Percentiles rank a stretch among this genome's conserved stretches.
Evolutionary conservation across 1,140 invertebrate species (phyloP).

Genomic region (Drosophila suzukii): DNA sequence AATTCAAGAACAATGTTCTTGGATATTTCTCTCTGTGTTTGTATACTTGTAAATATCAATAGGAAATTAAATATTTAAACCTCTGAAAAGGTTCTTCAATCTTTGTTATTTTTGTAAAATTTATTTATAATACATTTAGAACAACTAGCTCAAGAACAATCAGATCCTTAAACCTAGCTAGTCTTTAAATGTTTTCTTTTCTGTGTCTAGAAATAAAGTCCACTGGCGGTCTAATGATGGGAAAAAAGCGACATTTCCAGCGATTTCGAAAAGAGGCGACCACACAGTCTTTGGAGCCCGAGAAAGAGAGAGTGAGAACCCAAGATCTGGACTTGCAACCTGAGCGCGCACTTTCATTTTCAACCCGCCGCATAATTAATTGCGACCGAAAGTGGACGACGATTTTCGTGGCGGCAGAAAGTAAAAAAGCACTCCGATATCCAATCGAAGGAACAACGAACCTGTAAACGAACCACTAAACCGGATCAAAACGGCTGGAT

Average conservation of each 20-base stretch:
- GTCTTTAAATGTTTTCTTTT: neutral
- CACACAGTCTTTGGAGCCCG: constrained; percentile 24
- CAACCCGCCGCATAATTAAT: constrained; percentile 79
- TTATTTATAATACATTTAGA: neutral
- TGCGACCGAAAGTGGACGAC: constrained; percentile 81
- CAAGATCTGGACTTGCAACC: constrained; percentile 39
- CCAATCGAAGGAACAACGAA: constrained; percentile 69
- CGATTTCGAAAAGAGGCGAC: constrained; percentile 1
- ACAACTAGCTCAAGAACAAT: too few relatives aligned
- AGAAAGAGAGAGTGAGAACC: constrained; percentile 48
- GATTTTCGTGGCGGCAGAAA: constrained; percentile 71
- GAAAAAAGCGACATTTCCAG: constrained; percentile 6
- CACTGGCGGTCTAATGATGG: constrained; percentile 23
- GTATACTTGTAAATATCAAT: too few relatives aligned
- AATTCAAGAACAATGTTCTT: too few relatives aligned
- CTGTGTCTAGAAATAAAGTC: constrained; percentile 8
- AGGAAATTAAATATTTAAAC: too few relatives aligned
- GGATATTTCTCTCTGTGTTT: too few relatives aligned
- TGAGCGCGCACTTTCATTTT: constrained; percentile 75
- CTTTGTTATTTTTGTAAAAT: neutral
- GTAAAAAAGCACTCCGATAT: constrained; percentile 68
- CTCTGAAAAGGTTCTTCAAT: too few relatives aligned
- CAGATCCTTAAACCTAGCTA: neutral
- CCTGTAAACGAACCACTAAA: constrained; percentile 61
- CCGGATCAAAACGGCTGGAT: constrained; percentile 65